Conservation (phyloP, 2,113 vertebrate genomes). For the Antigone vipio region DNA sequence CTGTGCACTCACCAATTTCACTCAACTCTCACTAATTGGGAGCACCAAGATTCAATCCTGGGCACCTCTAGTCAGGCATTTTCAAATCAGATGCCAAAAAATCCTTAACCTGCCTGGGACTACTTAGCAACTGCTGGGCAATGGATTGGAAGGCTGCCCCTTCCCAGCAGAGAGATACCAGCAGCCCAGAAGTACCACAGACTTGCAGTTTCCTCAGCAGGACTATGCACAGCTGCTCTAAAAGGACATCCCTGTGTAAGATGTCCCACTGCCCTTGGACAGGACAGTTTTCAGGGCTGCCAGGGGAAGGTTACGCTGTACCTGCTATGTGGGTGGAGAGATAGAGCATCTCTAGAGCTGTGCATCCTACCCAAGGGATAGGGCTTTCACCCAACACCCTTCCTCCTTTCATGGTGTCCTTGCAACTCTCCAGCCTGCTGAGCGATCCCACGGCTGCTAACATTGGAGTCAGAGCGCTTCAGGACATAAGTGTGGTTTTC, state of each 20-base stretch:
- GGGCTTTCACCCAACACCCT: background rate
- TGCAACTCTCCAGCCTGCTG: background rate
- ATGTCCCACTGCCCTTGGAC: background rate
- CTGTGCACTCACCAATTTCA: accelerated
- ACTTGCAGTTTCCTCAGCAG: background rate
- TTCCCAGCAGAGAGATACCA: background rate
- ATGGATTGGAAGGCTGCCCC: background rate
- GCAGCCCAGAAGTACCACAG: background rate
- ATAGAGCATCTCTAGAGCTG: background rate
- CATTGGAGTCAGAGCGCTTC: background rate
- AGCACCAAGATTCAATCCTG: background rate
- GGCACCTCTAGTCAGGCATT: background rate
- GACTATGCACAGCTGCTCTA: background rate
- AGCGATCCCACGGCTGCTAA: accelerated
- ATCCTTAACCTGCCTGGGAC: background rate
- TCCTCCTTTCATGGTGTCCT: background rate
- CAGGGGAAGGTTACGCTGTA: background rate
- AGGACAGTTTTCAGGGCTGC: background rate
- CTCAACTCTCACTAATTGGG: background rate
- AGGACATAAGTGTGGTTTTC: accelerated
- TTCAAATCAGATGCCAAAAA: background rate
- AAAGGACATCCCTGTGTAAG: background rate
- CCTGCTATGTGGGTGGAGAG: no score
- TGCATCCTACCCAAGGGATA: background rate
- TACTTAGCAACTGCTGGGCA: background rate